These are phyloP conservation scores for Campoletis raptor DNA, from an alignment of 2,888 invertebrate genomes.

Conservation along the genomic window DNA sequence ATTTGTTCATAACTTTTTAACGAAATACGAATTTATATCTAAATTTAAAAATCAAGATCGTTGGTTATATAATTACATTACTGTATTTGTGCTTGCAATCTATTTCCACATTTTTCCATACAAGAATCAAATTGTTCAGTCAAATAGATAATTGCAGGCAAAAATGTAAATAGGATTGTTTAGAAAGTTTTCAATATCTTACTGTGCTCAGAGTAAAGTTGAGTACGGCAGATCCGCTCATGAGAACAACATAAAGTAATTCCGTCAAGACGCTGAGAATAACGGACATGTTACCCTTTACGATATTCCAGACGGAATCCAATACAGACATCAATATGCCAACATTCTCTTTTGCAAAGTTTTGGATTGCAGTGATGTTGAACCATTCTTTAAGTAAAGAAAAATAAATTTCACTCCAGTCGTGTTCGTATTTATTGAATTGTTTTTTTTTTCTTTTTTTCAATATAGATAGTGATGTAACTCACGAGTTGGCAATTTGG, in stretches of 20 bases:
- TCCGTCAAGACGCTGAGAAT: conserved; percentile 94
- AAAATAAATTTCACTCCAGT: conserved; percentile 77
- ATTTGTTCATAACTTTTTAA: not conserved
- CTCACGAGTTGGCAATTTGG: conserved; percentile 90
- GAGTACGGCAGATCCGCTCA: conserved; percentile 95
- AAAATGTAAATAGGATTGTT: not conserved
- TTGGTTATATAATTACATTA: not conserved
- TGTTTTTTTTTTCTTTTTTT: not conserved
- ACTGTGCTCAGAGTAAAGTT: conserved; percentile 95
- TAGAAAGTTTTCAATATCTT: conserved; percentile 75
- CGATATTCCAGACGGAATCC: conserved; percentile 94
- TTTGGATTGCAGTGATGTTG: conserved; percentile 90
- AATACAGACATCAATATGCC: conserved; percentile 95
- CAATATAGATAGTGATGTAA: not conserved
- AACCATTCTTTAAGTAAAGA: conserved; percentile 87
- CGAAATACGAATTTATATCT: not conserved
- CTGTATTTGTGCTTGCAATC: not conserved
- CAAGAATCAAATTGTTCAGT: not conserved
- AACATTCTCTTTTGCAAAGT: conserved; percentile 95
- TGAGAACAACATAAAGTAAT: conserved; percentile 94
- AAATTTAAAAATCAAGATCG: not conserved
- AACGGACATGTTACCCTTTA: conserved; percentile 96
- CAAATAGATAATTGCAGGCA: not conserved
- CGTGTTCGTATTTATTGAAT: not conserved
- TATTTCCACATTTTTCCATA: not conserved